Percentiles rank a stretch among this genome's conserved stretches.
Evolutionary conservation across 2,113 vertebrate genomes (phyloP).

Genomic region (Cranoglanis bouderius): DNA sequence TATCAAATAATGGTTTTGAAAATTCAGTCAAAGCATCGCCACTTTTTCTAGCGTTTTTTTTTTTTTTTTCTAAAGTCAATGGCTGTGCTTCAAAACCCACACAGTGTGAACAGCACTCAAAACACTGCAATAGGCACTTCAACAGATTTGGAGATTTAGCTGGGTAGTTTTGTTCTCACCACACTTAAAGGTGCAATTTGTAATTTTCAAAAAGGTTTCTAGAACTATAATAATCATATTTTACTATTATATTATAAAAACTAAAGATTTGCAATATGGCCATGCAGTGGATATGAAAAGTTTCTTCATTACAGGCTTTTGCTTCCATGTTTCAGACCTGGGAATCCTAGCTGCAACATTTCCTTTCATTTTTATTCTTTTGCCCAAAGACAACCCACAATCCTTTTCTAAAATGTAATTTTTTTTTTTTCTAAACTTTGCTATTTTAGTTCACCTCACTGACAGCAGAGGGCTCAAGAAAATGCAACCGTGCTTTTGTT

Average conservation of each 20-base stretch:
- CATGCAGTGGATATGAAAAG: background rate
- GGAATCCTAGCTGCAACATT: background rate
- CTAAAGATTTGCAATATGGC: background rate
- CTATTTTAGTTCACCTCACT: too few relatives aligned
- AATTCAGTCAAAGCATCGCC: background rate
- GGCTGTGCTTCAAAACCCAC: constrained; percentile 1
- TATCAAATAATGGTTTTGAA: background rate
- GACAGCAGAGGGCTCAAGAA: too few relatives aligned
- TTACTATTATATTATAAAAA: background rate
- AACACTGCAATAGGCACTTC: background rate
- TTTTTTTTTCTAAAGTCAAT: background rate
- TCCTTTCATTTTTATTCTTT: background rate
- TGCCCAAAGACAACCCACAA: background rate
- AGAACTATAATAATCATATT: background rate
- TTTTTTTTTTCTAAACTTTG: too few relatives aligned
- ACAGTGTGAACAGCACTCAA: constrained; percentile 7
- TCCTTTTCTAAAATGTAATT: background rate
- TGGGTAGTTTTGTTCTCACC: background rate
- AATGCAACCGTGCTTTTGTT: too few relatives aligned
- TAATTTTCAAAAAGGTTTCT: background rate
- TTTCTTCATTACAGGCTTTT: background rate
- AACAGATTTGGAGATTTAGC: background rate
- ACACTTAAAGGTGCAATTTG: background rate
- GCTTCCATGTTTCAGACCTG: background rate
- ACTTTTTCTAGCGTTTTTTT: background rate